Evolutionary conservation across 30 jellyfish, hydroid and myxozoan genomes (phyloP).

Genomic region (Mastigias papua): DNA sequence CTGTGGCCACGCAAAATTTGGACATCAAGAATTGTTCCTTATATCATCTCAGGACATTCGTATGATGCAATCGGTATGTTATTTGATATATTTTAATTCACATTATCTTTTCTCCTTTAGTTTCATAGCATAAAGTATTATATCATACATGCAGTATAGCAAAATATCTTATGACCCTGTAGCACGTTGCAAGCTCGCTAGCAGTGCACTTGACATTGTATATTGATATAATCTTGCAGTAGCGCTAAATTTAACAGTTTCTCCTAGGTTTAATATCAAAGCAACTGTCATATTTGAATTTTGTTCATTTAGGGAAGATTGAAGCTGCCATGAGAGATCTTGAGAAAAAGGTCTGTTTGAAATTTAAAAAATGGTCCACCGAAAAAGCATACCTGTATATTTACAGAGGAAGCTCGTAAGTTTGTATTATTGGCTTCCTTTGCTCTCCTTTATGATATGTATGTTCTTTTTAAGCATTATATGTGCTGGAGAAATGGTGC

Average conservation of each 20-base stretch:
- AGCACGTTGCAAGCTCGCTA: no score
- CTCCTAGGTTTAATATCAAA: no score
- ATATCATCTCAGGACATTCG: conserved; percentile 40
- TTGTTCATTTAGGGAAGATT: conserved; percentile 35
- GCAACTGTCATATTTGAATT: background rate
- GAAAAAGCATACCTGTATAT: conserved; percentile 52
- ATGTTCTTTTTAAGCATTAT: background rate
- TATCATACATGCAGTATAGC: no score
- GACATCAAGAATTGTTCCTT: conserved; percentile 70
- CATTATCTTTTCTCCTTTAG: no score
- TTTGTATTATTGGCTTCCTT: background rate
- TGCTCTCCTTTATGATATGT: background rate
- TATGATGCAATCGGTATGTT: conserved; percentile 19
- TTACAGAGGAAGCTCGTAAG: conserved; percentile 65
- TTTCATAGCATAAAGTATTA: no score
- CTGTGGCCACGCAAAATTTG: conserved; percentile 68
- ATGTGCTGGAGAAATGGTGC: no score
- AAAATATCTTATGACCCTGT: no score
- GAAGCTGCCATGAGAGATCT: conserved; percentile 64
- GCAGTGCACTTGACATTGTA: no score
- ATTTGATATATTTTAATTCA: no score
- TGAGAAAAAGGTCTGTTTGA: conserved; percentile 49
- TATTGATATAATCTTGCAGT: no score
- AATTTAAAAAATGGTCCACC: conserved; percentile 17
- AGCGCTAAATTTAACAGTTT: no score